Percentiles rank a stretch among this genome's conserved stretches.
Evolutionary conservation across 2,797 vertebrate species (phyloP).

Genomic region (Phalanger gymnotis): DNA sequence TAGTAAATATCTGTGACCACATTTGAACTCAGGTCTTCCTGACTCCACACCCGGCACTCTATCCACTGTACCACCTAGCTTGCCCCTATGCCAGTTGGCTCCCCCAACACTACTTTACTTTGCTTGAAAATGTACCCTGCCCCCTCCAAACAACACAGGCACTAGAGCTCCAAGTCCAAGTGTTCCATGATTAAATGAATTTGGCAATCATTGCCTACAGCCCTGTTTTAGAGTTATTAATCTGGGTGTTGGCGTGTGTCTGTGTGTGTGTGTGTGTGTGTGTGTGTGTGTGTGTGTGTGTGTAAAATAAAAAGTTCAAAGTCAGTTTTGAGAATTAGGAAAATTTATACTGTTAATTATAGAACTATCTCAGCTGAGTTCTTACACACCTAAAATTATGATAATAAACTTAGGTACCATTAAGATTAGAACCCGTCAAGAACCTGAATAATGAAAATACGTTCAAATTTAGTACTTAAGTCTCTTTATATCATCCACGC

Average conservation of each 20-base stretch:
- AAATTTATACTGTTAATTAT: constrained; percentile 7
- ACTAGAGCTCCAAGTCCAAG: background rate
- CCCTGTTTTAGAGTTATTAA: background rate
- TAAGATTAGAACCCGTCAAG: background rate
- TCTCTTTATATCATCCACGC: constrained; percentile 32
- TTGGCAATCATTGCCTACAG: background rate
- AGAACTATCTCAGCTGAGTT: background rate
- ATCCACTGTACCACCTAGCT: background rate
- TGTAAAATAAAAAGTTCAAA: background rate
- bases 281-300: background rate
- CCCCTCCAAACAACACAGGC: background rate
- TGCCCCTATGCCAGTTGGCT: background rate
- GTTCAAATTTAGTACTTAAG: constrained; percentile 20
- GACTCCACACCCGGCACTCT: background rate
- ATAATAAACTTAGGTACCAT: background rate
- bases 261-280: background rate
- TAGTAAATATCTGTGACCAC: background rate
- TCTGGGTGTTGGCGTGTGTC: background rate
- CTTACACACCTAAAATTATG: background rate
- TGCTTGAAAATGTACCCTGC: background rate
- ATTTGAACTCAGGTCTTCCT: background rate
- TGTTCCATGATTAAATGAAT: background rate
- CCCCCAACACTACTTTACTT: background rate
- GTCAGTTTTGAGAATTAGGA: constrained; percentile 22
- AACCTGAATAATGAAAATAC: background rate